phyloP scores from a whole-genome alignment of 2,888 invertebrate genomes.

The Heliconius ismenius region DNA sequence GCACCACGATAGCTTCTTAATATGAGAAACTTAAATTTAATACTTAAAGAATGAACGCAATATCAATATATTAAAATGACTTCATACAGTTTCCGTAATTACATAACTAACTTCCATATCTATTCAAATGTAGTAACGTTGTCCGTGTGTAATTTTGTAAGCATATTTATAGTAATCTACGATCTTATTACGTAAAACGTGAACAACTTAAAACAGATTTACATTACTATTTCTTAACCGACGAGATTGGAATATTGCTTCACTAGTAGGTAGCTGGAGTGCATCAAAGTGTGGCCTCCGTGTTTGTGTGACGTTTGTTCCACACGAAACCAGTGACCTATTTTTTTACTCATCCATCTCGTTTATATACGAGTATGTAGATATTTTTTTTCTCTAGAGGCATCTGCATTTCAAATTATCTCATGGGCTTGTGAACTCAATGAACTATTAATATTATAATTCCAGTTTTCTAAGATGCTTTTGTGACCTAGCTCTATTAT shows the following conservation, averaged over 20 bases:
- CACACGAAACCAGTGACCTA: constrained; percentile 46
- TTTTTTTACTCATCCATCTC: constrained; percentile 44
- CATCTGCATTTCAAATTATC: constrained; percentile 45
- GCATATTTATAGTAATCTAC: constrained; percentile 23
- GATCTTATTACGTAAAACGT: constrained; percentile 27
- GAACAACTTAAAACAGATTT: constrained; percentile 26
- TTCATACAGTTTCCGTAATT: constrained; percentile 13
- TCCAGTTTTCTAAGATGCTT: constrained; percentile 38
- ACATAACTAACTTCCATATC: constrained; percentile 17
- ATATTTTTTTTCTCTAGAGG: constrained; percentile 42
- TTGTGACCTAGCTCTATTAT: constrained; percentile 24
- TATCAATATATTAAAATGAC: neutral
- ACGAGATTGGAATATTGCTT: constrained; percentile 48
- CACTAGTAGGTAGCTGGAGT: constrained; percentile 48
- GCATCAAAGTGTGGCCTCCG: constrained; percentile 51
- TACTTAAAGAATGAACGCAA: neutral
- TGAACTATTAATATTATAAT: constrained; percentile 44
- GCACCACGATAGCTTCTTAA: too few species aligned
- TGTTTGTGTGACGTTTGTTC: constrained; percentile 41
- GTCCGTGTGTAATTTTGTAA: constrained; percentile 19
- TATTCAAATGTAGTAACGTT: constrained; percentile 18
- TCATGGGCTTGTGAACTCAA: constrained; percentile 41
- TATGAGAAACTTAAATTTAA: neutral
- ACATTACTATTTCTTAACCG: constrained; percentile 27
- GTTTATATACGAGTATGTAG: constrained; percentile 44